These are phyloP conservation scores for Caloenas nicobarica DNA, from an alignment of 2,113 vertebrate species.

Conservation along the genomic window DNA sequence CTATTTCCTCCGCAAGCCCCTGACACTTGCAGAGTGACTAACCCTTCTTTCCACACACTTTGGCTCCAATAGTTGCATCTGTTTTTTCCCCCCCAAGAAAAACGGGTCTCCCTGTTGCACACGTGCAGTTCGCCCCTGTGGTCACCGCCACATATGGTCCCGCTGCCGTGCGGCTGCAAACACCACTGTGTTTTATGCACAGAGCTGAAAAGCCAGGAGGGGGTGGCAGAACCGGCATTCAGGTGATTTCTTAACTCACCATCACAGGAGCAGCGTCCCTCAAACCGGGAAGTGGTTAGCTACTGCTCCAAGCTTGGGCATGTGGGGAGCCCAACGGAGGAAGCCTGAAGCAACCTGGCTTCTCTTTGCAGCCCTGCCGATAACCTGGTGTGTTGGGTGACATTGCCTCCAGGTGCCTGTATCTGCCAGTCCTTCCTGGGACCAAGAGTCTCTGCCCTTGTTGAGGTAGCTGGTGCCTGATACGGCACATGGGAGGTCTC, in stretches of 20 bases:
- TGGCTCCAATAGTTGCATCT: neutral
- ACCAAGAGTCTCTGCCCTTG: accelerated
- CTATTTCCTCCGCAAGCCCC: neutral
- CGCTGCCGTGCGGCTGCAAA: accelerated
- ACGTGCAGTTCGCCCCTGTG: accelerated
- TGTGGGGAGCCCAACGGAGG: neutral
- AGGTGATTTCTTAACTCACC: neutral
- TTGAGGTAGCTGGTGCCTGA: neutral
- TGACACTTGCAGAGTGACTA: constrained; percentile 45
- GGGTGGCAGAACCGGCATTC: neutral
- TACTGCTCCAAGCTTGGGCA: neutral
- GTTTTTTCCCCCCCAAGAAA: neutral
- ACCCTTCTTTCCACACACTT: neutral
- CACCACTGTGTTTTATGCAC: accelerated
- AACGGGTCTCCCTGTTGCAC: accelerated
- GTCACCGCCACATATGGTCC: neutral
- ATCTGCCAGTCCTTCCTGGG: neutral
- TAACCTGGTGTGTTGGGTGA: neutral
- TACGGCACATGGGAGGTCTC: neutral
- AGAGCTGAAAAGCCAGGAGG: neutral
- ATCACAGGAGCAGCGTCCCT: neutral
- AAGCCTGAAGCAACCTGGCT: neutral
- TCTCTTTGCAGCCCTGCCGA: neutral
- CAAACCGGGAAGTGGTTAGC: neutral
- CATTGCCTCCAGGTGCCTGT: neutral